A percentile compares a stretch with the other conserved stretches of the same genome.
Evolutionary conservation across 2,797 vertebrate genomes (phyloP).

Genomic region (Neostethus bicornis): DNA sequence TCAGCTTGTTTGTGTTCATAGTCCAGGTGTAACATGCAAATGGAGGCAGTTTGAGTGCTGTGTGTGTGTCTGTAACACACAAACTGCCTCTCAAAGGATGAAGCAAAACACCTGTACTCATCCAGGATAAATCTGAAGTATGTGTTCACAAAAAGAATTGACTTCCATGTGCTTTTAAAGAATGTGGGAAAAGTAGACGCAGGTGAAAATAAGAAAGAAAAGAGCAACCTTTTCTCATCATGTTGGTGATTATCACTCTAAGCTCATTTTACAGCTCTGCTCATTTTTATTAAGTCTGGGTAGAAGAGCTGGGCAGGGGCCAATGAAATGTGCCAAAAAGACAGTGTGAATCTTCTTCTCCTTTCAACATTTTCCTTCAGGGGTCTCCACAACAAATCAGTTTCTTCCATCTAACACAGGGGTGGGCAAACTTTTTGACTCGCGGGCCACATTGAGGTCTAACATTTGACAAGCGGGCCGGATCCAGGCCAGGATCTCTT

Average conservation of each 20-base stretch:
- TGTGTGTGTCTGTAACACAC: slow-evolving; percentile 9
- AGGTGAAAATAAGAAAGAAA: too few relatives aligned
- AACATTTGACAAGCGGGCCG: too few relatives aligned
- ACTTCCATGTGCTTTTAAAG: not conserved
- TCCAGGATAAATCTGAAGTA: slow-evolving; percentile 21
- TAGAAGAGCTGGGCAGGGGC: slow-evolving; percentile 7
- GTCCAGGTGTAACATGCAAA: slow-evolving; percentile 43
- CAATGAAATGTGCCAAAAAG: slow-evolving; percentile 16
- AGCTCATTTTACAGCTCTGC: slow-evolving; percentile 40
- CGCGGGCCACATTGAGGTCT: too few relatives aligned
- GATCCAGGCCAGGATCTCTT: too few relatives aligned
- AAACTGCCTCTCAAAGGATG: slow-evolving; percentile 13
- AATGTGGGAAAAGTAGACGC: not conserved
- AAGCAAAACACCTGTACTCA: not conserved
- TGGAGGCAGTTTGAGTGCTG: slow-evolving; percentile 7
- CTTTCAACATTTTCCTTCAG: too few relatives aligned
- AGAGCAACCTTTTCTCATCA: slow-evolving; percentile 11
- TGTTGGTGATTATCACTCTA: slow-evolving; percentile 43
- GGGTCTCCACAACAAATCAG: too few relatives aligned
- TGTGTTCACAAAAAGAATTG: slow-evolving; percentile 1
- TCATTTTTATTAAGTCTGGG: slow-evolving; percentile 32
- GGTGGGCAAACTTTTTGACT: too few relatives aligned
- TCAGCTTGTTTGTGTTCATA: slow-evolving; percentile 32
- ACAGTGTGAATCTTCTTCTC: not conserved
- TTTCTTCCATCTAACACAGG: too few relatives aligned